Evolutionary conservation across 2,113 vertebrate species (phyloP).

Genomic region (Seriola quinqueradiata): DNA sequence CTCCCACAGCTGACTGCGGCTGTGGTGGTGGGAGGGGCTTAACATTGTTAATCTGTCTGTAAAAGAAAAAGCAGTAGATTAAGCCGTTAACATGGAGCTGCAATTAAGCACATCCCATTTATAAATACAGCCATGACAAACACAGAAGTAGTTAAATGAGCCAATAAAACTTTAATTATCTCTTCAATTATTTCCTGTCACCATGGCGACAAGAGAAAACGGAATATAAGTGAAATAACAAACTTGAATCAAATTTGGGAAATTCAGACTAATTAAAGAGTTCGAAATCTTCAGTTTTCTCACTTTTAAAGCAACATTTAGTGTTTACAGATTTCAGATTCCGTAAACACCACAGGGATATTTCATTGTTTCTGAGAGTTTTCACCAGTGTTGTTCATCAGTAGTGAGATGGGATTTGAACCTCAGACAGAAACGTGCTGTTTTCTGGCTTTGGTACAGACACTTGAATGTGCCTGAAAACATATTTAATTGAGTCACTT

Average conservation of each 20-base stretch:
- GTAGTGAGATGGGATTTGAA: too few species aligned
- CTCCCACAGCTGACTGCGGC: background rate
- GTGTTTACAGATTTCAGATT: too few species aligned
- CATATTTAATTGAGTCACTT: too few species aligned
- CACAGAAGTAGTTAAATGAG: conserved; percentile 35
- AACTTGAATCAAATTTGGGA: background rate
- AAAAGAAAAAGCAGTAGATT: conserved; percentile 33
- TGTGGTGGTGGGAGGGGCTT: conserved; percentile 1
- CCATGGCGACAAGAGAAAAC: background rate
- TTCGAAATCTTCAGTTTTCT: too few species aligned
- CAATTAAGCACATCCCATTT: conserved; percentile 45
- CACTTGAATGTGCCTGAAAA: too few species aligned
- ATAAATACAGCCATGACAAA: conserved; percentile 24
- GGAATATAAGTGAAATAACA: background rate
- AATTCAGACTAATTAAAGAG: background rate
- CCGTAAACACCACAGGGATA: too few species aligned
- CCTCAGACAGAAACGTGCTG: too few species aligned
- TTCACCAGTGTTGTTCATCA: too few species aligned
- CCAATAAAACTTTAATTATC: conserved; percentile 48
- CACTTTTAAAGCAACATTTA: too few species aligned
- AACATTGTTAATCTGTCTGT: conserved; percentile 32
- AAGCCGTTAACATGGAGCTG: conserved; percentile 33
- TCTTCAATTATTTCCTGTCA: background rate
- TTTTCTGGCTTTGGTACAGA: too few species aligned
- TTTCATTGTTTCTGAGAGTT: too few species aligned